These are phyloP conservation scores for Neodiprion virginianus DNA, from an alignment of 1,140 invertebrate species.

Conservation along the genomic window DNA sequence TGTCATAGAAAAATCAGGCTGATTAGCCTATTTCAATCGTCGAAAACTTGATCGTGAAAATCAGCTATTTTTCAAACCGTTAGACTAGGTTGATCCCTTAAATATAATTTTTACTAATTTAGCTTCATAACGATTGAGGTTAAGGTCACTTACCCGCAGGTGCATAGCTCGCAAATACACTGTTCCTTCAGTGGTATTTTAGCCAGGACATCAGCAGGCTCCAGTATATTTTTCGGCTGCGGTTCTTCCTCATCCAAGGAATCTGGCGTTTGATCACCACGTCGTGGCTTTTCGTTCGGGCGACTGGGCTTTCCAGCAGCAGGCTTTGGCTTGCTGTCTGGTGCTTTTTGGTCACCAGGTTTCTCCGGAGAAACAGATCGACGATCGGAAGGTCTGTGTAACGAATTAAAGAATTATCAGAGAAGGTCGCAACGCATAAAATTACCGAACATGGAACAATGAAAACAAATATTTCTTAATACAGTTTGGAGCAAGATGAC, in stretches of 20 bases:
- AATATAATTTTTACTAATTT: too few relatives aligned
- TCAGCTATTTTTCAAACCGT: too few relatives aligned
- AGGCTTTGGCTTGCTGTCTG: conserved; percentile 27
- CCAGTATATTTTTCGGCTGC: conserved; percentile 17
- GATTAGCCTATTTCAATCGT: too few relatives aligned
- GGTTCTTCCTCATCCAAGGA: conserved; percentile 40
- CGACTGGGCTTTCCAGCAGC: conserved; percentile 36
- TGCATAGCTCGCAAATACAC: conserved; percentile 89
- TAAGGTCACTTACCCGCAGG: conserved; percentile 81
- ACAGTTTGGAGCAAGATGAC: background rate
- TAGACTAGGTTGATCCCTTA: too few relatives aligned
- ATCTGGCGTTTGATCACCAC: conserved; percentile 46
- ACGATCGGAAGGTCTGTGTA: conserved; percentile 32
- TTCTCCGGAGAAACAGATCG: conserved; percentile 48
- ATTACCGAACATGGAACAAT: too few relatives aligned
- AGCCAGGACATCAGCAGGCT: conserved; percentile 42
- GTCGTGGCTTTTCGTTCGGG: conserved; percentile 36
- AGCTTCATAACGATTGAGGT: conserved; percentile 2
- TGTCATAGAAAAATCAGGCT: too few relatives aligned
- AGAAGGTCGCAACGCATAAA: background rate
- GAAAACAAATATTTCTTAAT: conserved; percentile 8
- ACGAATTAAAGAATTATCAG: background rate
- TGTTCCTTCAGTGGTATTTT: conserved; percentile 71
- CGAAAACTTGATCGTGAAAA: too few relatives aligned
- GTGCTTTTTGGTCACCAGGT: conserved; percentile 34